Conservation (phyloP, 2,888 invertebrate species). For the Cheilosia vulpina region DNA sequence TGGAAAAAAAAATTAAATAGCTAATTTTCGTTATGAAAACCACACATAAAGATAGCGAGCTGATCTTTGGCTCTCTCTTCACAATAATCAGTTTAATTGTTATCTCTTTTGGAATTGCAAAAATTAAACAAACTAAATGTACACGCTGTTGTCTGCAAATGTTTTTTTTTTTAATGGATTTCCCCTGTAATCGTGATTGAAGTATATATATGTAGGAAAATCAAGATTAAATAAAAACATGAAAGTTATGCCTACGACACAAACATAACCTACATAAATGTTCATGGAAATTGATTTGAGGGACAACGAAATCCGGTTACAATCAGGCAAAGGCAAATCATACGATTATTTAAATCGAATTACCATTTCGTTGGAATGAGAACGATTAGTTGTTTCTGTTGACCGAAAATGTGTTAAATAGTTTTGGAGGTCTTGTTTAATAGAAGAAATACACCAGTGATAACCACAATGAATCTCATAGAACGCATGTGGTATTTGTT, state of each 20-base stretch:
- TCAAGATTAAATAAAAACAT: background rate
- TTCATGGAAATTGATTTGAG: background rate
- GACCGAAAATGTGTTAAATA: slow-evolving; percentile 20
- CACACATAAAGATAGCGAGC: background rate
- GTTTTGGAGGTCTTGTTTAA: slow-evolving; percentile 1
- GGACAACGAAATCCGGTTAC: slow-evolving; percentile 10
- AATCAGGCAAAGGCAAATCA: slow-evolving; percentile 8
- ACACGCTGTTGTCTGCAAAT: background rate
- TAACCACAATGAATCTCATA: too few relatives aligned
- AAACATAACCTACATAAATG: background rate
- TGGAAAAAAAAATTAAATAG: background rate
- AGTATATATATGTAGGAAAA: background rate
- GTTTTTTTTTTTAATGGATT: slow-evolving; percentile 2
- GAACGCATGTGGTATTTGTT: background rate
- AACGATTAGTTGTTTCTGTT: background rate
- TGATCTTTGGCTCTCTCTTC: slow-evolving; percentile 46
- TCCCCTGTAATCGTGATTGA: background rate
- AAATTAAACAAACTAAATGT: slow-evolving; percentile 3
- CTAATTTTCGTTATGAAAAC: background rate
- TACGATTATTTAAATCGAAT: slow-evolving; percentile 23
- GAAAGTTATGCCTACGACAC: background rate
- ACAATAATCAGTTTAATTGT: slow-evolving; percentile 15
- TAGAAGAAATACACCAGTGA: background rate
- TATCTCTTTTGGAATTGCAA: slow-evolving; percentile 33
- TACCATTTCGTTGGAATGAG: slow-evolving; percentile 30